Evolutionary conservation across 2,113 vertebrate species (phyloP), one percentile per base, ranked within the genome.

Genomic region (Erythrolamprus reginae): DNA sequence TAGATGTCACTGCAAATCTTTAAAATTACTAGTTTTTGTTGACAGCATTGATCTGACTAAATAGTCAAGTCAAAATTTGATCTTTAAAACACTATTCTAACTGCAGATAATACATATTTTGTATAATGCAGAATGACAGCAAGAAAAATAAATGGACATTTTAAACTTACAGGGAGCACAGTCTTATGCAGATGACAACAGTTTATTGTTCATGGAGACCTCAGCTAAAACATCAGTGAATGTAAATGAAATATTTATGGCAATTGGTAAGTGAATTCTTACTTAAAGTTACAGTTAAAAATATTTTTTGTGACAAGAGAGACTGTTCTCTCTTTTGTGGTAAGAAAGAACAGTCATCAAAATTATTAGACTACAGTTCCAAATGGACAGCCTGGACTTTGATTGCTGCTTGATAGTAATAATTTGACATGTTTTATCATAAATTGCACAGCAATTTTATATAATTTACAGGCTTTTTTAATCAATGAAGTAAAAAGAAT

Each of bases 181-280:
- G 96, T 98, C 98, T 65, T 99, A 99, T 91, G 98, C 99, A 96
- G 99, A 99, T 94, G 99, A 99, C 91, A 99, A 99, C 98, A 99
- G 99, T 95, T 98, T 99, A 97, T 97, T 99, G 94, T 99, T 99
- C 95, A 99, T 99, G 99, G 99, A 99, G 94, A 99, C 98, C 0
- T 99, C 99, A 93, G 99, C 99, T 65, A 99, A 99, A 97, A 99
- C 99, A 52, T 99, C 99, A 93, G 98, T 99, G 98, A 99, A 99
- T 84, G 98, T 99, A 94, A 99, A 99, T 91, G 99, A 99, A 98
- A 99, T 99, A 96, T 99, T 99, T 97, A 98, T 99, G 98, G 99
- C 98, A 96, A 99, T 99, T 93, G 99, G 99, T 99, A 96, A 97
- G 98, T 94, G 55, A 84, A 95, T 19, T 45, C 92, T 51, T 53